Base-by-base conservation (phyloP, 2,797 vertebrate genomes). In the Luscinia megarhynchos region DNA sequence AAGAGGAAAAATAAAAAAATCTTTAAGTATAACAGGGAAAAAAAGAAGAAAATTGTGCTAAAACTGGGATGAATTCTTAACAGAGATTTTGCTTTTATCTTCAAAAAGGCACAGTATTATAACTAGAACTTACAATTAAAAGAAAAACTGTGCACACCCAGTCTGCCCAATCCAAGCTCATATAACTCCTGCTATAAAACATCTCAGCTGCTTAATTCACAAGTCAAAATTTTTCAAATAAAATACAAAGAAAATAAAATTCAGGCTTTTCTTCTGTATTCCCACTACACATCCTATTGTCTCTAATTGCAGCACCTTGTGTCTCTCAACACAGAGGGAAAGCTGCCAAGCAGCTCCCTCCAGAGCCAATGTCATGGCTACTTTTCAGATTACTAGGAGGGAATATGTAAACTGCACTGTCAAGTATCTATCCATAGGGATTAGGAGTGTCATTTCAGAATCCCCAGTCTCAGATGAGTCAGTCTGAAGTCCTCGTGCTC, bases 341-440 rank as follows among this genome's bases (percentile, higher is more conserved):
- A 40, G 84, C 91, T 96, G 95, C 94, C 90, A 96, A 94, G 86
- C 40, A 32, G 36, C 43, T 94, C 88, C 89, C 89, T 90, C 61
- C 3, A 19, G 76, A 93, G 72, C 77, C 82, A 66, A 54, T 41
- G 75, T 54, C 90, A 89, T 1, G 40, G 89, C 89, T 62, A 84
- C 92, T 94, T 75, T 38, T 79, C 89, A 80, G 80, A 83, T 84
- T 62, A 69, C 66, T 21, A 30, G 45, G 30, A 77, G 53, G 50
- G 58, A 82, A 41, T n/a, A 40, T 29, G 36, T 24, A 85, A 84
- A 87, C 69, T 34, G 73, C 45, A 59, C 55, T 94, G 88, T 85
- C 72, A 68, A 87, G 34, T 26, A 32, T 45, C n/a, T 34, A 6
- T 61, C 73, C 72, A 58, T 1, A 46, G 72, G 74, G 90, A 91